phyloP scores from a whole-genome alignment of 2,888 invertebrate species.

The Helleia helle region DNA sequence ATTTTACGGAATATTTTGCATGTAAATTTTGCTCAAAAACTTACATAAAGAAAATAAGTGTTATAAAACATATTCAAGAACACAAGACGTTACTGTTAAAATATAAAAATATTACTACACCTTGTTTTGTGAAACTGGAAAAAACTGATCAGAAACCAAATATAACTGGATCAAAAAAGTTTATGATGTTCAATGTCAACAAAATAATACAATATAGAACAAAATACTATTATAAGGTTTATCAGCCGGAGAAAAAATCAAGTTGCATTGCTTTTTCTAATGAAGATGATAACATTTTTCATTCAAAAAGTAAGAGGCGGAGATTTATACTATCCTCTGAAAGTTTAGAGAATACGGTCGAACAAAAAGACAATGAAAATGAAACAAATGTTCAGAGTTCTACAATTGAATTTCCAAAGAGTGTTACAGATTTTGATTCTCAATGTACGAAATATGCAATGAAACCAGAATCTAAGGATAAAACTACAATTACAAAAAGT shows the following conservation, averaged over 20 bases:
- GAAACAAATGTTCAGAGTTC: conserved; percentile 17
- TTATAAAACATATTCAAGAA: conserved; percentile 23
- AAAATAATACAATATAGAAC: conserved; percentile 34
- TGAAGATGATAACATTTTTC: conserved; percentile 21
- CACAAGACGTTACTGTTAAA: conserved; percentile 27
- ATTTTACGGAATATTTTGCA: conserved; percentile 28
- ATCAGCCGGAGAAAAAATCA: too few relatives aligned
- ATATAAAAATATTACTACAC: conserved; percentile 28
- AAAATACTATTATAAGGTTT: conserved; percentile 33
- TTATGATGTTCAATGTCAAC: conserved; percentile 33
- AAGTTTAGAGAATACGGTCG: conserved; percentile 31
- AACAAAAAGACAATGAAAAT: conserved; percentile 13
- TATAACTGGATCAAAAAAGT: conserved; percentile 30
- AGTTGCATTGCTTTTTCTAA: conserved; percentile 21
- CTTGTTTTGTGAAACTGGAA: conserved; percentile 34
- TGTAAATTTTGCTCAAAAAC: conserved; percentile 34
- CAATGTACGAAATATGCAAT: conserved; percentile 7
- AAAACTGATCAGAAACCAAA: conserved; percentile 42
- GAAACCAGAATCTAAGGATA: conserved; percentile 14
- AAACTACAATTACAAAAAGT: conserved; percentile 21
- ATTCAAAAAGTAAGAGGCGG: conserved; percentile 23
- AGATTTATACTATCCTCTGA: conserved; percentile 33
- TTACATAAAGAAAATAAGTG: conserved; percentile 18
- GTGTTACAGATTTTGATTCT: conserved; percentile 6
- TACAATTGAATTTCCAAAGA: conserved; percentile 4